Conservation (phyloP, 2,888 invertebrate species). For the Lasioglossum malachurum region DNA sequence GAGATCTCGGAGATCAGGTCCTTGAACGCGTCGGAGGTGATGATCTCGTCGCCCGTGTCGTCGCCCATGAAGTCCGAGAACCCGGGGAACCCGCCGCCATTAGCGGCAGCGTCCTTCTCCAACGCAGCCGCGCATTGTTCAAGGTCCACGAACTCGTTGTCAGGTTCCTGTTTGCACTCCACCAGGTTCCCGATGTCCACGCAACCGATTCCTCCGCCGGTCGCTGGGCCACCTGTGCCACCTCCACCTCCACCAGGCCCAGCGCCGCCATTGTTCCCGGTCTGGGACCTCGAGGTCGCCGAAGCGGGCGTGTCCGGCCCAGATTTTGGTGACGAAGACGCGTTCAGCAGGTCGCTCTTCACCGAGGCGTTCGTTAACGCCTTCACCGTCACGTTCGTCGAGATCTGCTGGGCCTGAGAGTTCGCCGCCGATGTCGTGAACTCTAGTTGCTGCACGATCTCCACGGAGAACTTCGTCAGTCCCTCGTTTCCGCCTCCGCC, state of each 20-base stretch:
- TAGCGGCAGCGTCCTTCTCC: conserved; percentile 92
- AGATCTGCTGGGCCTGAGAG: conserved; percentile 95
- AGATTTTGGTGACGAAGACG: conserved; percentile 85
- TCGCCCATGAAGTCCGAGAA: conserved; percentile 94
- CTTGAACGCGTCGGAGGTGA: conserved; percentile 91
- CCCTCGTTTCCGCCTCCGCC: conserved; percentile 83
- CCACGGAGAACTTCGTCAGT: conserved; percentile 93
- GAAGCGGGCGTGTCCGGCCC: conserved; percentile 84
- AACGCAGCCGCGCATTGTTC: conserved; percentile 94
- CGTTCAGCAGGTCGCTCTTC: conserved; percentile 86
- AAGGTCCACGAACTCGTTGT: conserved; percentile 94
- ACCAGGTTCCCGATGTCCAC: conserved; percentile 89
- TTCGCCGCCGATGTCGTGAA: conserved; percentile 95
- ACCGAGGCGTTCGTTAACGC: conserved; percentile 90
- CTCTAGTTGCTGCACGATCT: conserved; percentile 96
- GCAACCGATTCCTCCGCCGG: conserved; percentile 80
- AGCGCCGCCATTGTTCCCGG: conserved; percentile 76
- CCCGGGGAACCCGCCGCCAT: conserved; percentile 91
- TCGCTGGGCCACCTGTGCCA: conserved; percentile 81
- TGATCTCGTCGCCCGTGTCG: conserved; percentile 92
- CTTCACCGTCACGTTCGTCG: conserved; percentile 96
- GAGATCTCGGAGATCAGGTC: conserved; percentile 95
- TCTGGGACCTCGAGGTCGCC: conserved; percentile 75
- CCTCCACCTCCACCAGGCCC: conserved; percentile 78
- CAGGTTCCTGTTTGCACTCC: conserved; percentile 94